Evolutionary conservation across 37 sponge, comb jelly and placozoan species (phyloP), one percentile per base, ranked within the genome.

Genomic region (Spongia lamella): DNA sequence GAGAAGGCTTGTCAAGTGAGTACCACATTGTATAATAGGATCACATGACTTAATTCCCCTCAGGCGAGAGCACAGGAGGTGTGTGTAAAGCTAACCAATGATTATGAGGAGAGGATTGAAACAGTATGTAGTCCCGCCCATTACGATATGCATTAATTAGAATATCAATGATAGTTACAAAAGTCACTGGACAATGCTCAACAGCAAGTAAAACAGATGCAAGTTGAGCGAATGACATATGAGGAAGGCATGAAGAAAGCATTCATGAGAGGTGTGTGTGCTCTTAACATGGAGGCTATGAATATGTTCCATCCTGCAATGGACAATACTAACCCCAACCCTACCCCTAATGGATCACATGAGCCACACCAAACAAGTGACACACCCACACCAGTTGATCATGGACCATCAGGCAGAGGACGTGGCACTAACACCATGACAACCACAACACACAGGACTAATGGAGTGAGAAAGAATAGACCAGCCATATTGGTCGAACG

Each of bases 191-290:
- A 89, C 21, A 90, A 84, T 21, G 61, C 90, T 4, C 74, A 65
- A 24, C 61, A 60, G 0, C 90, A 94, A 36, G 78, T 94, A 0
- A 62, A 33, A 6, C 32, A 24, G 1, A 69, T 97, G 25, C 82
- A 73, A 29, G 57, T 66, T 20, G 88, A 94, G 70, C 50, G 90
- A 61, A 80, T 83, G 36, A 52, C 83, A 59, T 97, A 73, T 68
- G 98, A 92, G 58, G 94, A 94, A 72, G 88, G 81, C 75, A 94
- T 97, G 98, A 97, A 97, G 78, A 91, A 88, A 47, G 95, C 95
- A 38, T 97, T 97, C 80, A 97, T 97, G 98, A 76, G 98, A 47
- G 98, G 98, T 13, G 95, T 97, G 31, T 97, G 98, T 84, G 98
- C 98, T 16, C 90, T 97, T 52, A 97, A 94, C 56, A 70, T 94